Conservation (phyloP, 2,888 invertebrate species). For the Archips crataeganus region DNA sequence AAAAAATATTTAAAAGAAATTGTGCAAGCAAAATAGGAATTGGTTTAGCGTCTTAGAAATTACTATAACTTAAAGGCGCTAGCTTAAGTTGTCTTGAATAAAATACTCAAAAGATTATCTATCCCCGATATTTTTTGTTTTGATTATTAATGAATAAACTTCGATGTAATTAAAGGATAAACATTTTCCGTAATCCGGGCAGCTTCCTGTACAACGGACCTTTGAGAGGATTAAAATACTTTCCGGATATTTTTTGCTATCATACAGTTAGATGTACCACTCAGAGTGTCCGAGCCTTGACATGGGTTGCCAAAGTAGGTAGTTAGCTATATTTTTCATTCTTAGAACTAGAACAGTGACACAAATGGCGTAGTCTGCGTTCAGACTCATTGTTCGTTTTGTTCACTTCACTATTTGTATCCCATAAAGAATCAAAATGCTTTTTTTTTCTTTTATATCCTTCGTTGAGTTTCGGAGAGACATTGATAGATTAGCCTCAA, state of each 20-base stretch:
- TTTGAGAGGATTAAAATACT: slow-evolving; percentile 37
- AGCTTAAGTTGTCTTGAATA: slow-evolving; percentile 33
- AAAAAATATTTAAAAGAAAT: background rate
- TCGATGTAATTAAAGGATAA: slow-evolving; percentile 37
- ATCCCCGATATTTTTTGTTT: slow-evolving; percentile 35
- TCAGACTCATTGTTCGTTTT: slow-evolving; percentile 40
- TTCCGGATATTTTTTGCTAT: slow-evolving; percentile 36
- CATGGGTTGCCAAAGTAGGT: slow-evolving; percentile 42
- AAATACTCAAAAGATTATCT: slow-evolving; percentile 32
- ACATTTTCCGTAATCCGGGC: slow-evolving; percentile 33
- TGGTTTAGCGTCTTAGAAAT: background rate
- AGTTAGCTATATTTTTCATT: slow-evolving; percentile 42
- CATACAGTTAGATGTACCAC: slow-evolving; percentile 21
- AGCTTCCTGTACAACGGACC: slow-evolving; percentile 33
- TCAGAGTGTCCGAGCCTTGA: slow-evolving; percentile 28
- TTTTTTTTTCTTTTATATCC: slow-evolving; percentile 22
- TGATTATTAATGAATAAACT: slow-evolving; percentile 42
- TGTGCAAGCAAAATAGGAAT: background rate
- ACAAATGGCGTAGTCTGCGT: slow-evolving; percentile 37
- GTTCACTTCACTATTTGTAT: slow-evolving; percentile 35
- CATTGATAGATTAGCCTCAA: slow-evolving; percentile 1
- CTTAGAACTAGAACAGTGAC: slow-evolving; percentile 42
- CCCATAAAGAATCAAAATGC: slow-evolving; percentile 19
- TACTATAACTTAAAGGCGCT: slow-evolving; percentile 2
- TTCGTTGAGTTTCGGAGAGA: background rate